These are phyloP conservation scores for Gobius niger DNA, from an alignment of 2,113 vertebrate species.

Conservation along the genomic window DNA sequence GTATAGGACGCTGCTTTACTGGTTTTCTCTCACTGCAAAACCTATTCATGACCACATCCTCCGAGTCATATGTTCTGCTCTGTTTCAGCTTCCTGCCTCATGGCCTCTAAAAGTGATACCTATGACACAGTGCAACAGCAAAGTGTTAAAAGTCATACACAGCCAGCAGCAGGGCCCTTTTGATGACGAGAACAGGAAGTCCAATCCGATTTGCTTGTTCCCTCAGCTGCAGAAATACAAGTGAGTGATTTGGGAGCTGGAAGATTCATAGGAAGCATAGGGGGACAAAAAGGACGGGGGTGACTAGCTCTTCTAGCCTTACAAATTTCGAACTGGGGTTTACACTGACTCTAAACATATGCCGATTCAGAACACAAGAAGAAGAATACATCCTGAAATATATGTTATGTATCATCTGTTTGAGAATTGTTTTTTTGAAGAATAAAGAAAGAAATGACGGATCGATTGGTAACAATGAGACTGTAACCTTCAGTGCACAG, in stretches of 20 bases:
- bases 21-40: not conserved
- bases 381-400: too few relatives aligned
- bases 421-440: too few relatives aligned
- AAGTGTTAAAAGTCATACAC: not conserved
- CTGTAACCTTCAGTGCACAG: too few relatives aligned
- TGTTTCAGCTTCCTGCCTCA: not conserved
- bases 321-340: too few relatives aligned
- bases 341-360: too few relatives aligned
- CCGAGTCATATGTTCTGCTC: not conserved
- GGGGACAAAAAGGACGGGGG: too few relatives aligned
- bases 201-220: not conserved
- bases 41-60: conserved; percentile 3
- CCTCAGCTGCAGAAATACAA: not conserved
- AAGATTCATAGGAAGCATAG: not conserved
- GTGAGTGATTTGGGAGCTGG: not conserved
- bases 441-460: too few relatives aligned
- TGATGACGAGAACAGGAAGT: too few relatives aligned
- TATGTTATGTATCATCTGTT: too few relatives aligned
- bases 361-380: too few relatives aligned
- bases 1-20: not conserved
- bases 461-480: too few relatives aligned
- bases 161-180: not conserved
- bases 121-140: not conserved
- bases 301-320: too few relatives aligned
- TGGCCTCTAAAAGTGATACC: not conserved